Evolutionary conservation across 2,888 invertebrate genomes (phyloP).

Genomic region (Spatulosminthurus flaviceps): DNA sequence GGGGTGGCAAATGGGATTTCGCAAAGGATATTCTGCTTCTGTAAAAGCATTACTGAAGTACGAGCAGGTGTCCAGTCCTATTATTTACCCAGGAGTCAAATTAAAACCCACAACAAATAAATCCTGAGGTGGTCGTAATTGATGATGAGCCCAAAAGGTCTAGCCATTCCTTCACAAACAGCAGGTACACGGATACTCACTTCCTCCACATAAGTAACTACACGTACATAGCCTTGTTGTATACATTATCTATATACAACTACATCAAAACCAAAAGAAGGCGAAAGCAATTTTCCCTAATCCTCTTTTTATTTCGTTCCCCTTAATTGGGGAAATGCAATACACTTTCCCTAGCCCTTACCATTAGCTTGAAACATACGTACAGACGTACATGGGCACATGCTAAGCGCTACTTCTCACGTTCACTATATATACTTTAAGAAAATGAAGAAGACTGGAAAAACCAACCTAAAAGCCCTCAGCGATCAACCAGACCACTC

Average conservation of each 20-base stretch:
- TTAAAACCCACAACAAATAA: conserved; percentile 5
- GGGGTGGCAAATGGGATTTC: neutral
- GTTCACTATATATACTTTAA: no score
- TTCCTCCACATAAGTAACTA: no score
- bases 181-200: no score
- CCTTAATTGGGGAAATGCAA: conserved; percentile 3
- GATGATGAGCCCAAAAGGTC: neutral
- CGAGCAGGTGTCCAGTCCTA: neutral
- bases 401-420: no score
- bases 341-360: neutral
- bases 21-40: neutral
- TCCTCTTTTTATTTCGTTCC: neutral
- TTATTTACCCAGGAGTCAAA: conserved; percentile 3
- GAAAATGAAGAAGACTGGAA: no score
- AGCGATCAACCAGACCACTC: no score
- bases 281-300: conserved; percentile 1
- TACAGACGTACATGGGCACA: no score
- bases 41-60: neutral
- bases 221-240: no score
- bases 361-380: no score
- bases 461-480: no score
- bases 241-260: no score
- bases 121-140: conserved; percentile 18
- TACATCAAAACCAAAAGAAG: neutral
- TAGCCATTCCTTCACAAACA: no score